Evolutionary conservation across 2,888 invertebrate species (phyloP), one percentile per base, ranked within the genome.

Genomic region (Dynastes grantii): DNA sequence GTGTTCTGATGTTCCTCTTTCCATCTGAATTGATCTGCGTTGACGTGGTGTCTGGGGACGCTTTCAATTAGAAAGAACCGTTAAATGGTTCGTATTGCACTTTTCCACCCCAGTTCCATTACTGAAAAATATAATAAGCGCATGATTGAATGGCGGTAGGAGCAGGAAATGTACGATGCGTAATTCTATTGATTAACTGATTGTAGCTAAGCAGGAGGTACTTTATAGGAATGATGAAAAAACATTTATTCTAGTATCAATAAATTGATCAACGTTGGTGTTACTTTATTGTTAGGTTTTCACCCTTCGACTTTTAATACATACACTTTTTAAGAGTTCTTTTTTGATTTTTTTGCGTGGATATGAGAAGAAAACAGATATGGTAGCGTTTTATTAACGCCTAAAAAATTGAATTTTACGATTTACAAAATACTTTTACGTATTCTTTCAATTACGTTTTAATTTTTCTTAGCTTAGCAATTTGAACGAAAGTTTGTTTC

Each of bases 21-120:
- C 55, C 78, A 77, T 79, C 73, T 45, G 73, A 80, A 80, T 80
- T 79, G 79, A 77, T 79, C 78, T 64, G 73, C 65, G 78, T 78
- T 71, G 67, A 76, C 70, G 78, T 68, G 29, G 71, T 40, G 49
- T 75, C 73, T 75, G 80, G 79, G 79, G 75, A 77, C 76, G 75
- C 71, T 80, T 80, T 80, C 80, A 80, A 80, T 80, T 80, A 80
- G 79, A 79, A 79, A 63, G 68, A 79, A 78, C 63, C 80, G 79
- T 77, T 78, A 80, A 80, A 80, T 79, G 77, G 76, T 68, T 77
- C 51, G 40, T 55, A 77, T 73, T 73, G 67, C 73, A 71, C 77
- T 65, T 78, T 75, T 75, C 70, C 73, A 75, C 73, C 58, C 73
- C 29, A 45, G 45, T 75, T 75, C 58, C 61, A 75, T 75, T 75